Base-by-base conservation (phyloP, 2,797 vertebrate genomes). In the Alcedo quadribrachys region DNA sequence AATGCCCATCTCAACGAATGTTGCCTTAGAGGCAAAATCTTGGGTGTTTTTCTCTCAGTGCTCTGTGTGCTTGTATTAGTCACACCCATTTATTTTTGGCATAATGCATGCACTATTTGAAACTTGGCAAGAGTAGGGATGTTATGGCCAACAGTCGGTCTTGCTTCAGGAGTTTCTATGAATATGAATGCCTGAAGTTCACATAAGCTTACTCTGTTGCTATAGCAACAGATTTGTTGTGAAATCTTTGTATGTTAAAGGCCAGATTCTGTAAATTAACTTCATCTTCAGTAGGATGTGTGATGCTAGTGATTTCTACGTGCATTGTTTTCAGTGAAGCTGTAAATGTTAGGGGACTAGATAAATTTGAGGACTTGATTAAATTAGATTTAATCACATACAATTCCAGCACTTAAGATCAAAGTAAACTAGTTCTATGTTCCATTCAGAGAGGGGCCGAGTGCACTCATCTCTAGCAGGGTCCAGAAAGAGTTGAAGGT, bases 101-200 rank as follows among this genome's bases (percentile, higher is more conserved):
- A 97, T 97, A 97, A 97, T 97, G 97, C 96, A 96, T 90, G 90
- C 92, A 93, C 96, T 97, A 33, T 97, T 97, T 97, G 95, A 96
- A 97, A 97, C 96, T 97, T 98, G 97, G 97, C 97, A 97, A 96
- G 96, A 89, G 86, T 35, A 27, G 75, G 94, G 94, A 96, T 91
- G 93, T 96, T 93, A 94, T 90, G 97, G 97, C 97, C 97, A 97
- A 95, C 95, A 97, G 97, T 98, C 97, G 96, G 97, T 97, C 97
- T 97, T 98, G 97, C 97, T 97, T 98, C 97, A 97, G 95, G 97
- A 97, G 96, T 98, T 97, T 97, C 97, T 97, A 95, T 97, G 97
- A 97, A 97, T 97, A 97, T 96, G 97, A 97, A 97, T 97, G 97
- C 96, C 87, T 97, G 85, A 97, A 97, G 97, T 97, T 98, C 97